These are phyloP conservation scores for Psilopsiagon aurifrons DNA, from an alignment of 2,113 vertebrate species.

Conservation along the genomic window DNA sequence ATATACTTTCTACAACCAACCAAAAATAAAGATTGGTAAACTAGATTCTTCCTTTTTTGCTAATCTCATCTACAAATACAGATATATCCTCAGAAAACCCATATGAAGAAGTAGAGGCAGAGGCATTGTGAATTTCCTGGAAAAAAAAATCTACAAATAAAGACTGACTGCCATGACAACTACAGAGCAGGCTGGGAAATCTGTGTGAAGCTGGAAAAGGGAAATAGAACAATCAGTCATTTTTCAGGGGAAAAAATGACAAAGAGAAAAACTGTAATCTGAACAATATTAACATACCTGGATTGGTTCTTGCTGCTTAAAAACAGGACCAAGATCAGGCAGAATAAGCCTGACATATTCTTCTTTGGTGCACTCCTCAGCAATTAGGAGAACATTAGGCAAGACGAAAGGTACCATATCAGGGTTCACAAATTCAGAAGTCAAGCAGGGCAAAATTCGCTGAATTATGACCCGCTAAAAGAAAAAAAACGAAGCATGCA, in stretches of 20 bases:
- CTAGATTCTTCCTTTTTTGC: not conserved
- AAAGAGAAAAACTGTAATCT: not conserved
- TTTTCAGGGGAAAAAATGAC: not conserved
- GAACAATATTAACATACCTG: slow-evolving; percentile 80
- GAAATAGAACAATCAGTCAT: not conserved
- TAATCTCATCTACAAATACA: not conserved
- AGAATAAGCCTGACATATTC: slow-evolving; percentile 91
- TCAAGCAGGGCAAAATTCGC: slow-evolving; percentile 91
- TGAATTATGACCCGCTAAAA: slow-evolving; percentile 92
- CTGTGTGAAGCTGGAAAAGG: not conserved
- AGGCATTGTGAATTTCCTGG: not conserved
- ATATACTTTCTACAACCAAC: not conserved
- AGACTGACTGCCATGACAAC: not conserved
- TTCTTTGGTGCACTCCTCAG: slow-evolving; percentile 97
- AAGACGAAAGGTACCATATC: slow-evolving; percentile 99
- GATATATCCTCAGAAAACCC: not conserved
- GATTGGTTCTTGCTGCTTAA: slow-evolving; percentile 96
- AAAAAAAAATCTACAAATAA: not conserved
- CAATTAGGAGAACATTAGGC: slow-evolving; percentile 95
- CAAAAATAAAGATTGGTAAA: not conserved
- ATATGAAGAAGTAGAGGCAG: not conserved
- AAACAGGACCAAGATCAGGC: slow-evolving; percentile 94
- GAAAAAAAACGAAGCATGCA: not conserved
- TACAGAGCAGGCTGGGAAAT: not conserved
- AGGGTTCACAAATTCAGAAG: slow-evolving; percentile 95